phyloP scores from a whole-genome alignment of 2,888 invertebrate genomes.

The Latheticus oryzae region DNA sequence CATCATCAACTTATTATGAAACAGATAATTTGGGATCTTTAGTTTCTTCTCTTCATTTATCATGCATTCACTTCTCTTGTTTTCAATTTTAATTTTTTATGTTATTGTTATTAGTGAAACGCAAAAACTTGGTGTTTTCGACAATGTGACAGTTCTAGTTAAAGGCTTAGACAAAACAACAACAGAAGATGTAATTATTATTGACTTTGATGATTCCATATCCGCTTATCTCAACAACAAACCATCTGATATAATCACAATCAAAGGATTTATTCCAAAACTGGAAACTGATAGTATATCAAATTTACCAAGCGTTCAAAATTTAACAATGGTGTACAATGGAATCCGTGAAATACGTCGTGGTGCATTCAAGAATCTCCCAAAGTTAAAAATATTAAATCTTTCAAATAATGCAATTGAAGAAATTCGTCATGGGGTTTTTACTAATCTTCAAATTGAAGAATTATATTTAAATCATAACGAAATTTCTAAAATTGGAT shows the following conservation, averaged over 20 bases:
- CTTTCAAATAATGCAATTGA: conserved; percentile 39
- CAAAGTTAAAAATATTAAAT: conserved; percentile 37
- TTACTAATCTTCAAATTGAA: conserved; percentile 34
- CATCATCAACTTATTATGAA: no score
- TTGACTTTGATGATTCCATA: conserved; percentile 18
- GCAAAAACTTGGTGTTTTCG: conserved; percentile 33
- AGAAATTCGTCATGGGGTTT: conserved; percentile 31
- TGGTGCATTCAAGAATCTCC: conserved; percentile 38
- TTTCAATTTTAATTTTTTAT: conserved; percentile 1
- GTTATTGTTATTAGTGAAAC: no score
- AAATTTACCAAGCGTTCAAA: conserved; percentile 11
- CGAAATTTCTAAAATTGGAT: conserved; percentile 37
- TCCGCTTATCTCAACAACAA: conserved; percentile 1
- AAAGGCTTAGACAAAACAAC: neutral
- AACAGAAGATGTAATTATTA: conserved; percentile 1
- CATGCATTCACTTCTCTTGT: neutral
- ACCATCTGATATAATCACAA: conserved; percentile 2
- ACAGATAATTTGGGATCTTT: no score
- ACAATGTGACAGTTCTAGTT: conserved; percentile 19
- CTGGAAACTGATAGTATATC: conserved; percentile 10
- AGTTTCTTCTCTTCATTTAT: no score
- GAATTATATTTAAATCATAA: conserved; percentile 41
- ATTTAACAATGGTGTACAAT: conserved; percentile 6
- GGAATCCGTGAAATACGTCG: conserved; percentile 29
- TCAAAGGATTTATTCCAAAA: conserved; percentile 20